phyloP scores from a whole-genome alignment of 2,797 vertebrate genomes.

The Melanotaenia maccullochi region DNA sequence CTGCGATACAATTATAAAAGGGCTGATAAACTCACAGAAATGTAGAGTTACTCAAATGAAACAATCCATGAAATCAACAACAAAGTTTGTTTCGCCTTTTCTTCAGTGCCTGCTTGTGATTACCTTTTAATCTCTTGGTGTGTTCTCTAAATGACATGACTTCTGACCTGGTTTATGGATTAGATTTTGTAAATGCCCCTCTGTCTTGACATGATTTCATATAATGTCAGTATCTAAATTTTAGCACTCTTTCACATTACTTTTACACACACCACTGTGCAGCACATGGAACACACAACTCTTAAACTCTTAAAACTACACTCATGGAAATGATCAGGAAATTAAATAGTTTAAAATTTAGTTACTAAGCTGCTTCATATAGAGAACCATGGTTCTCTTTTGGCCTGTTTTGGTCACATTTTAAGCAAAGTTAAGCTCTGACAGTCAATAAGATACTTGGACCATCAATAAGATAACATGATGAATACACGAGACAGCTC shows the following conservation, averaged over 20 bases:
- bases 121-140: conserved; percentile 14
- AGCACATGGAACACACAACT: not conserved
- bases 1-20: not conserved
- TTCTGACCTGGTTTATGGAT: conserved; percentile 44
- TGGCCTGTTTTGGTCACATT: not conserved
- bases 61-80: not conserved
- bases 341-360: not conserved
- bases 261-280: not conserved
- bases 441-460: not conserved
- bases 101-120: conserved; percentile 8
- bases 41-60: not conserved
- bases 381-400: not conserved
- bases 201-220: conserved; percentile 2
- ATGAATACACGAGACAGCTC: not conserved
- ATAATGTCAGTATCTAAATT: not conserved
- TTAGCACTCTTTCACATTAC: not conserved
- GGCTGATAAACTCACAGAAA: conserved; percentile 3
- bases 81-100: not conserved
- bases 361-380: not conserved
- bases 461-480: not conserved
- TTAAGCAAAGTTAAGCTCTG: not conserved
- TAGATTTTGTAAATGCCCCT: conserved; percentile 10
- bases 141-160: conserved; percentile 4
- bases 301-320: conserved; percentile 12
- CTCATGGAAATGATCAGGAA: not conserved